These are phyloP conservation scores for Nephrotoma guestfalica DNA, from an alignment of 2,888 invertebrate species.

Conservation along the genomic window DNA sequence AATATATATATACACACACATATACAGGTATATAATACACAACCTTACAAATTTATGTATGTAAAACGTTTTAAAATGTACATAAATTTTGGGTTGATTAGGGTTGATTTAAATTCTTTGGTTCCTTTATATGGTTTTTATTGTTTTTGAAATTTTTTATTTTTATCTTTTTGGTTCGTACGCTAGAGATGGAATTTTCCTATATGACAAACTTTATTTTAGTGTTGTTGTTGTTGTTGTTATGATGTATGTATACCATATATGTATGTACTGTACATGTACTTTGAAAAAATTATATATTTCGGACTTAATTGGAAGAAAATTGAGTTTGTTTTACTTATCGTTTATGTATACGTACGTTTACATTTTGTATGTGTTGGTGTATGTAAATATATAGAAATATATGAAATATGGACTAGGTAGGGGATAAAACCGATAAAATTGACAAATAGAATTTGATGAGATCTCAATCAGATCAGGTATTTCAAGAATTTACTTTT, in stretches of 20 bases:
- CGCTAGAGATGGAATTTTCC: neutral
- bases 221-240: no score
- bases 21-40: neutral
- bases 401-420: neutral
- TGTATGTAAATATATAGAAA: neutral
- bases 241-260: no score
- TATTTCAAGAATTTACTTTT: no score
- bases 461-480: neutral
- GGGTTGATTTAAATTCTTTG: slow-evolving; percentile 1
- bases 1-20: neutral
- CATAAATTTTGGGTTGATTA: slow-evolving; percentile 2
- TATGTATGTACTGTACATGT: neutral
- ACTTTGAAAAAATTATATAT: neutral
- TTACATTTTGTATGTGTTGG: neutral
- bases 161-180: neutral
- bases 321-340: neutral
- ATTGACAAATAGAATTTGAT: neutral
- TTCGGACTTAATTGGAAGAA: neutral
- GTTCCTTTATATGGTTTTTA: neutral
- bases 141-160: neutral
- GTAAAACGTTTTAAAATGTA: neutral
- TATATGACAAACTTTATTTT: neutral
- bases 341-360: neutral
- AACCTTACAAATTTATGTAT: neutral
- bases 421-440: neutral